Evolutionary conservation across 2,888 invertebrate genomes (phyloP).

Genomic region (Spisula subtruncata): DNA sequence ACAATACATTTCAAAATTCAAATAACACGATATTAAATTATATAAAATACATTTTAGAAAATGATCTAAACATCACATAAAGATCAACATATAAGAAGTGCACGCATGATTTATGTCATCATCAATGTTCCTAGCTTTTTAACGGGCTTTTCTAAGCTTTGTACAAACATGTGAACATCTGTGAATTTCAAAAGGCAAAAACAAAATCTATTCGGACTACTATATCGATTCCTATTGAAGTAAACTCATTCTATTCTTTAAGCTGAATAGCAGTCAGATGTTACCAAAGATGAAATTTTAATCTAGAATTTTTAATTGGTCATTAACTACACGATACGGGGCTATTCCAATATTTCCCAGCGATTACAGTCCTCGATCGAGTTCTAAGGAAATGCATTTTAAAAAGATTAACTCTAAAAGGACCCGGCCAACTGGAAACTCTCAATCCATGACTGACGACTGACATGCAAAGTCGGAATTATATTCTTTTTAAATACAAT

Average conservation of each 20-base stretch:
- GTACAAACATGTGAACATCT: neutral
- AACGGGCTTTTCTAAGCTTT: neutral
- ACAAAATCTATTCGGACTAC: neutral
- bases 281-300: constrained; percentile 49
- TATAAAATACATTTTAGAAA: neutral
- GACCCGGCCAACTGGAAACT: constrained; percentile 43
- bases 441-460: constrained; percentile 34
- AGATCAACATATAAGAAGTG: neutral
- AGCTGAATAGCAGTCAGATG: constrained; percentile 43
- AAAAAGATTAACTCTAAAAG: constrained; percentile 48
- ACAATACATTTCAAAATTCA: neutral
- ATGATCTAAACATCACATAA: neutral
- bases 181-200: constrained; percentile 19
- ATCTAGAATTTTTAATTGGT: constrained; percentile 57
- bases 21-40: neutral
- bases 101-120: neutral
- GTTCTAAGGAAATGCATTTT: constrained; percentile 56
- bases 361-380: constrained; percentile 40
- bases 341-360: constrained; percentile 30
- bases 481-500: constrained; percentile 32
- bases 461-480: constrained; percentile 53
- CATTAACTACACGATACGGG: constrained; percentile 47
- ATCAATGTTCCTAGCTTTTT: neutral
- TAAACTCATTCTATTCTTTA: neutral
- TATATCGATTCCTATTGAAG: constrained; percentile 21